Conservation (phyloP, 2,113 vertebrate species). For the Dolichallabes microphthalmus region DNA sequence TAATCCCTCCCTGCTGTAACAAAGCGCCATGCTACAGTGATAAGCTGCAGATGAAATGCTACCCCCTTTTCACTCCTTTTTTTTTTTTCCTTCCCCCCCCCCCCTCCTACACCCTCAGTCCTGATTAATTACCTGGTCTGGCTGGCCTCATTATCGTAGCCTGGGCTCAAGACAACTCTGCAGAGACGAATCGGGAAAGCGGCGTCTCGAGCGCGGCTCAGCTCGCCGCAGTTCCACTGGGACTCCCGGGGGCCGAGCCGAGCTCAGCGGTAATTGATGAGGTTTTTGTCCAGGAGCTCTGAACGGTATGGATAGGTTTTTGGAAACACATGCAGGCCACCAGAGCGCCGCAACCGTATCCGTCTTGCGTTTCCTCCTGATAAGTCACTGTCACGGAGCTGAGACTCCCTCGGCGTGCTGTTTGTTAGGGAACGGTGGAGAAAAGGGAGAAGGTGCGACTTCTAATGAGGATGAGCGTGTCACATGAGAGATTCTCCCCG, state of each 20-base stretch:
- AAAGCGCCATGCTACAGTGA: conserved; percentile 21
- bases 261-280: conserved; percentile 47
- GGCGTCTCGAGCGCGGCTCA: not conserved
- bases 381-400: conserved; percentile 17
- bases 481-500: conserved; percentile 9
- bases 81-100: not conserved
- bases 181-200: not conserved
- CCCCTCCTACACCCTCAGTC: not conserved
- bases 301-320: conserved; percentile 29
- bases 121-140: conserved; percentile 40
- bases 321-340: conserved; percentile 33
- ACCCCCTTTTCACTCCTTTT: not conserved
- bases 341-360: conserved; percentile 24
- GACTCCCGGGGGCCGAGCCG: conserved; percentile 8
- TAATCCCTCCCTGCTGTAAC: conserved; percentile 33
- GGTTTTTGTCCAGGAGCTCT: not conserved
- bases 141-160: conserved; percentile 28
- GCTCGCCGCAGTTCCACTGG: conserved; percentile 23
- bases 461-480: conserved; percentile 38
- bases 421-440: conserved; percentile 7
- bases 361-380: conserved; percentile 36
- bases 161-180: conserved; percentile 6
- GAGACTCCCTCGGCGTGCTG: not conserved
- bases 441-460: conserved; percentile 11
- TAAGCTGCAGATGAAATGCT: conserved; percentile 28